Evolutionary conservation across 2,113 vertebrate species (phyloP), one percentile per base, ranked within the genome.

Genomic region (Thinocorus orbignyianus): DNA sequence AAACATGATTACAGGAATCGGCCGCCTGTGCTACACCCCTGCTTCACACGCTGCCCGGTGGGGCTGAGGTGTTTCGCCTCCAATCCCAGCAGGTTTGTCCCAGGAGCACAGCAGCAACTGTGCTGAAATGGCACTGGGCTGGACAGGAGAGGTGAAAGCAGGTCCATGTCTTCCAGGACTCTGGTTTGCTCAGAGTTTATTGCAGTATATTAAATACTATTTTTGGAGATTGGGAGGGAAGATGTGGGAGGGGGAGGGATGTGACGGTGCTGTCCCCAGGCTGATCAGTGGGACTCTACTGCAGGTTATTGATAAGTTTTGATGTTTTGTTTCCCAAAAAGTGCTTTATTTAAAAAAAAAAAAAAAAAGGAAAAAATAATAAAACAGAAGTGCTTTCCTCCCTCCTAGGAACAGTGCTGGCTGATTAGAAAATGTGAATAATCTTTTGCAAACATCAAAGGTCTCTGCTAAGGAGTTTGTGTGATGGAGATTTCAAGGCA

Each of bases 101-200:
- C 73, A 42, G 86, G 66, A 76, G 39, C 64, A 28, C 5, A 37
- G 73, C 48, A 89, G 92, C 85, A 41, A 42, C n/a, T 1, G 3
- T 17, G 26, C 11, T 68, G 77, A 76, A 83, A n/a, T 28, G 61
- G 72, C 64, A 89, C 90, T 88, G 82, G 68, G 81, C 48, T 79
- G 86, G 65, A 9, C 2, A 8, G 72, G 76, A 93, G 42, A 60
- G 87, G 61, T 77, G 73, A 77, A 77, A 76, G 90, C 95, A 88
- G 93, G 86, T 90, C 90, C 86, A 85, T 93, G 89, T 95, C 96
- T 94, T 97, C 92, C 84, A 13, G 81, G 92, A 61, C 92, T 97
- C 96, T 96, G 94, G 74, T 77, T 93, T 94, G 72, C 82, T 96
- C 93, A 96, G 93, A 96, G 96, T 94, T 97, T 94, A 88, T 93